Conservation (phyloP, 2,888 invertebrate species). For the Cancer borealis region DNA sequence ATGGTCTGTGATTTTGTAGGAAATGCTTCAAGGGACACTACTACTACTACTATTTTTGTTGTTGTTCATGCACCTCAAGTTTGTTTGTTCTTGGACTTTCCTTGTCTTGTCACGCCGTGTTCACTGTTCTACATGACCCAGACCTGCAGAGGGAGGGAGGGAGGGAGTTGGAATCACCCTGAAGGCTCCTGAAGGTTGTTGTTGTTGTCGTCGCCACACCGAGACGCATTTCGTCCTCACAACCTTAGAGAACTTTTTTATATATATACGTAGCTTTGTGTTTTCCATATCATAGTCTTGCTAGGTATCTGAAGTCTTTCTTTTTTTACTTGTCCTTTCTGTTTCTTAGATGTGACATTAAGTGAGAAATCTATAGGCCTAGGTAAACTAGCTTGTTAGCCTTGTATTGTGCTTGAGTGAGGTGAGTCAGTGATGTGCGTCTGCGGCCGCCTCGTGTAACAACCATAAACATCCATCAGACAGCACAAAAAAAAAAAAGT, state of each 20-base stretch:
- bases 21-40: neutral
- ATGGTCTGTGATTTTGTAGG: conserved; percentile 42
- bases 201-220: neutral
- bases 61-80: neutral
- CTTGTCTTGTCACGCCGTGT: neutral
- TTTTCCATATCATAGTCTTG: neutral
- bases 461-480: neutral
- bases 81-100: neutral
- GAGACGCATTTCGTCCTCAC: neutral
- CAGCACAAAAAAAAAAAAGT: neutral
- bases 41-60: neutral
- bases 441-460: neutral
- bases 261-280: neutral
- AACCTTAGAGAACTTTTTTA: neutral
- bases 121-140: neutral
- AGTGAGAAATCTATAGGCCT: neutral
- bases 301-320: neutral
- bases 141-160: neutral
- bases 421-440: neutral
- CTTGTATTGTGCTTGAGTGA: conserved; percentile 11
- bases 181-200: neutral
- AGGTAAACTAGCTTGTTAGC: neutral
- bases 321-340: neutral
- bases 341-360: neutral
- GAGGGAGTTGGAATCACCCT: neutral